phyloP scores from a whole-genome alignment of 1,140 invertebrate genomes.

The Sarcophaga peregrina region DNA sequence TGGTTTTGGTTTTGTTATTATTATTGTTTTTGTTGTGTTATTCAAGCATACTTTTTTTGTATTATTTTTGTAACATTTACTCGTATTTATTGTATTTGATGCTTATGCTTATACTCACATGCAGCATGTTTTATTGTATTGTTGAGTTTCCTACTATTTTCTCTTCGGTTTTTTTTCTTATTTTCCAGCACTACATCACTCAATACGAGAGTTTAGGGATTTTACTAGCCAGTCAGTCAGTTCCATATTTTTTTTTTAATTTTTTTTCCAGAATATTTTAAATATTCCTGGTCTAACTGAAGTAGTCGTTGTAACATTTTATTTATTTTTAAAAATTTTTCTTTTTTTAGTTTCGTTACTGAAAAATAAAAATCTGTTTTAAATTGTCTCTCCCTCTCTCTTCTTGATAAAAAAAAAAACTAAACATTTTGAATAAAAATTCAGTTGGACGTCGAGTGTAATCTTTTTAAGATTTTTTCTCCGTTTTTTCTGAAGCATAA shows the following conservation, averaged over 20 bases:
- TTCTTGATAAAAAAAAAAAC: not conserved
- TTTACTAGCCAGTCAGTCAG: not conserved
- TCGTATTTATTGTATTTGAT: too few species aligned
- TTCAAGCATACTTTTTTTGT: too few species aligned
- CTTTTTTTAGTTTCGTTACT: not conserved
- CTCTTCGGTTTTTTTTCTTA: not conserved
- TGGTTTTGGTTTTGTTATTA: not conserved
- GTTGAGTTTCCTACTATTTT: too few species aligned
- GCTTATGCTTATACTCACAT: too few species aligned
- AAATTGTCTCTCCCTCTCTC: not conserved
- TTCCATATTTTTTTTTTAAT: not conserved
- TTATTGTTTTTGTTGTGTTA: too few species aligned
- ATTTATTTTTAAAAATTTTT: too few species aligned
- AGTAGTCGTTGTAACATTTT: not conserved
- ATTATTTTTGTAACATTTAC: too few species aligned
- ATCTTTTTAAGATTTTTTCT: not conserved
- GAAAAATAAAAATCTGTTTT: conserved; percentile 7
- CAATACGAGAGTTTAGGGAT: conserved; percentile 4
- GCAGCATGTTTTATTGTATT: too few species aligned
- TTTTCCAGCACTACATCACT: not conserved
- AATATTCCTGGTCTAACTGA: not conserved
- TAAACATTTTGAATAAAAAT: not conserved
- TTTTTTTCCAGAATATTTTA: too few species aligned
- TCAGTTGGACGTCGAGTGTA: too few species aligned
- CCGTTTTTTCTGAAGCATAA: not conserved